Base-by-base conservation (phyloP, 2,113 vertebrate genomes). In the Lepidothrix coronata region DNA sequence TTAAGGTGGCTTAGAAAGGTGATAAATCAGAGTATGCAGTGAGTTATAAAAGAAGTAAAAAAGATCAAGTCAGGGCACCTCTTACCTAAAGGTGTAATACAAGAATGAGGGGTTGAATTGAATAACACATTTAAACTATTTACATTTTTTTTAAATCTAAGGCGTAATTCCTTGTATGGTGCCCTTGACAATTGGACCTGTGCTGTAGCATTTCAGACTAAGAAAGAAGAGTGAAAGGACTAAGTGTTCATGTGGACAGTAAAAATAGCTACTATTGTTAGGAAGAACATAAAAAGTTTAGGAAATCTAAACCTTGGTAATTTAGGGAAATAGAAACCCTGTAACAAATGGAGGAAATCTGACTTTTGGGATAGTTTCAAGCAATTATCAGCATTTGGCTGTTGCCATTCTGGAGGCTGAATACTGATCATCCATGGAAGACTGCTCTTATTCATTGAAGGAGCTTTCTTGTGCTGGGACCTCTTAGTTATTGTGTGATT, bases 1-100 rank as follows among this genome's bases (percentile, higher is more conserved):
- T 90, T 92, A 92, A 78, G 41, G 68, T 22, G 39, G 57, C 66
- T 96, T 90, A 75, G 83, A 88, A 88, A 86, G 57, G 51, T 92
- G 65, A 82, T 95, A 94, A 91, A 96, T 96, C 90, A 91, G 72
- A 74, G 77, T 48, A 82, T 74, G 68, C 43, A 84, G 55, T 68
- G 83, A 93, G 27, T 83, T 93, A 58, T 43, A 80, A 93, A 79
- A 72, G 62, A 88, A 85, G 63, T 35, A 44, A 73, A 73, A 82
- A 80, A 82, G 49, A 85, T 51, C 61, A 82, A 72, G 51, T 49
- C 30, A 55, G 43, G 21, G 24, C 33, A 70, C 83, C 63, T 93
- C 67, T 79, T 71, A 90, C 44, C 46, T 66, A 3, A 68, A 70
- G 28, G 48, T 88, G 46, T 67, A 80, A 48, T 59, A 48, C 8